A percentile compares a stretch with the other conserved stretches of the same genome.
Evolutionary conservation across 2,113 vertebrate genomes (phyloP).

Genomic region (Accipiter cooperii): DNA sequence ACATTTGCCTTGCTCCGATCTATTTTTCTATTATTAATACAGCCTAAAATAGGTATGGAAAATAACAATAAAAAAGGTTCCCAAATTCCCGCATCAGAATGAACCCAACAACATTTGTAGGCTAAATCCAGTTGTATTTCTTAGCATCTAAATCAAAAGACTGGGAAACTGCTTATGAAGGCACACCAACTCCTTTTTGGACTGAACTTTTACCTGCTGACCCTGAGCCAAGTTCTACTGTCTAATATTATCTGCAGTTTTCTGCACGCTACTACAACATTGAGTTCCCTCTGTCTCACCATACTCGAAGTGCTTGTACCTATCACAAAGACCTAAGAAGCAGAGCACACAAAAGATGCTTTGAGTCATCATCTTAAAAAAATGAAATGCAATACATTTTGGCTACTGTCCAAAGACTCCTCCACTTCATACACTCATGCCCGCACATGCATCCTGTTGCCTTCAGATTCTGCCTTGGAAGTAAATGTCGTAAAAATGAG

Average conservation of each 20-base stretch:
- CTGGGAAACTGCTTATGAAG: not conserved
- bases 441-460: not conserved
- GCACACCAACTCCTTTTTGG: not conserved
- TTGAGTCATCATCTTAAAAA: not conserved
- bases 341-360: not conserved
- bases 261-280: not conserved
- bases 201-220: not conserved
- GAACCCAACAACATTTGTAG: not conserved
- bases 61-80: not conserved
- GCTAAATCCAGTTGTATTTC: conserved; percentile 5
- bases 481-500: not conserved
- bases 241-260: not conserved
- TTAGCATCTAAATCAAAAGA: not conserved
- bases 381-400: not conserved
- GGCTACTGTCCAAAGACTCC: not conserved
- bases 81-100: not conserved
- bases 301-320: not conserved
- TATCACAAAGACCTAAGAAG: not conserved
- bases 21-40: not conserved
- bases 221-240: not conserved
- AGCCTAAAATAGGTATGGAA: not conserved
- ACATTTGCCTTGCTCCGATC: conserved; percentile 4
- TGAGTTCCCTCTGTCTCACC: not conserved
- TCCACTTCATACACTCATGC: not conserved
- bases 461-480: not conserved